phyloP scores from a whole-genome alignment of 2,113 vertebrate genomes.

The Protobothrops mucrosquamatus region DNA sequence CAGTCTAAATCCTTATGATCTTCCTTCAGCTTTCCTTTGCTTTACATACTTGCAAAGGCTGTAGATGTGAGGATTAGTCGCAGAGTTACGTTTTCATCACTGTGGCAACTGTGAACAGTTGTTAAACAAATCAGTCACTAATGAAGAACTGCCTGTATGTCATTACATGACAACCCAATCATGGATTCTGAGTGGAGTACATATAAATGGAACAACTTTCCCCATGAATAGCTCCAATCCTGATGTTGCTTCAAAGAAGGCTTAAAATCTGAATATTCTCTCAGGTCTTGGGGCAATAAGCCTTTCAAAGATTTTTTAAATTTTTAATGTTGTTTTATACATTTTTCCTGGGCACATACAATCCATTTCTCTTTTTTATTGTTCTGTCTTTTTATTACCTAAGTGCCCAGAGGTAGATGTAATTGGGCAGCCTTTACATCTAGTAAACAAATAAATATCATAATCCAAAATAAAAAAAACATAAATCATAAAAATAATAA shows the following conservation, averaged over 20 bases:
- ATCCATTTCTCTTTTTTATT: not conserved
- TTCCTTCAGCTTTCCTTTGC: not conserved
- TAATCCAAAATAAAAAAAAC: not conserved
- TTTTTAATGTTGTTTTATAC: not conserved
- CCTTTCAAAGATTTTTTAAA: not conserved
- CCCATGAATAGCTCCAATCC: not conserved
- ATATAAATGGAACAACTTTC: not conserved
- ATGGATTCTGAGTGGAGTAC: not conserved
- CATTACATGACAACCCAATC: not conserved
- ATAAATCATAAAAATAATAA: not conserved
- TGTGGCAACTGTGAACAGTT: not conserved
- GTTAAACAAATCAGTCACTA: not conserved
- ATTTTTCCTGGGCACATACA: not conserved
- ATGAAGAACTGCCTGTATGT: not conserved
- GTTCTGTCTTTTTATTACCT: not conserved
- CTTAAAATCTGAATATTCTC: not conserved
- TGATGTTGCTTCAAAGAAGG: not conserved
- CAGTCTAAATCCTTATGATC: not conserved
- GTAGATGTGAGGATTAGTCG: not conserved
- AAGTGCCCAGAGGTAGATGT: not conserved
- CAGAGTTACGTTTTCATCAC: not conserved
- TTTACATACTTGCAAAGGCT: not conserved
- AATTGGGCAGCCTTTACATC: not conserved
- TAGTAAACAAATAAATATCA: not conserved
- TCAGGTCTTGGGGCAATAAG: not conserved